These are phyloP conservation scores for Elysia crispata DNA, from an alignment of 2,888 invertebrate species.

Conservation along the genomic window DNA sequence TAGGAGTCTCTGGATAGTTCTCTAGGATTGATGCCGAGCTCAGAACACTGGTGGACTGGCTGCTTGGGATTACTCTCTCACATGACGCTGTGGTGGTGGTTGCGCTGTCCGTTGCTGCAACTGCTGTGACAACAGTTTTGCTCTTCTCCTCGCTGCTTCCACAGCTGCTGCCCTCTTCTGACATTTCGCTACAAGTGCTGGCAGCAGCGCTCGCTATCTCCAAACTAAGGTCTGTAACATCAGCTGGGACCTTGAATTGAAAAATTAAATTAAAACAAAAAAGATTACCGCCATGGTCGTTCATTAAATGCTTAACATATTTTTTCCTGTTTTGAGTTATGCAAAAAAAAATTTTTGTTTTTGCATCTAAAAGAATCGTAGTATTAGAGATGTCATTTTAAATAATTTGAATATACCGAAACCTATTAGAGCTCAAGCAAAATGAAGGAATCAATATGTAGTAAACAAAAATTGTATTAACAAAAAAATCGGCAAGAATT, in stretches of 20 bases:
- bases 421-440: no score
- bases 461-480: no score
- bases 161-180: constrained; percentile 17
- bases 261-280: no score
- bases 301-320: no score
- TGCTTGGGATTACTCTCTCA: constrained; percentile 60
- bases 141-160: constrained; percentile 20
- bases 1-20: constrained; percentile 44
- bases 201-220: constrained; percentile 60
- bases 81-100: constrained; percentile 35
- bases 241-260: constrained; percentile 80
- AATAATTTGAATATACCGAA: no score
- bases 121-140: constrained; percentile 45
- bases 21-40: constrained; percentile 44
- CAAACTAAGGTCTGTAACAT: constrained; percentile 80
- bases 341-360: no score
- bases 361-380: no score
- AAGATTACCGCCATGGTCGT: no score
- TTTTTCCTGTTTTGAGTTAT: no score
- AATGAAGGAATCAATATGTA: no score
- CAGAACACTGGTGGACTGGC: constrained; percentile 49
- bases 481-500: no score
- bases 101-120: constrained; percentile 32
- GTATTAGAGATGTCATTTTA: no score
- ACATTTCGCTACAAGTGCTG: constrained; percentile 1